Conservation (phyloP, 2,888 invertebrate species). For the Spilarctia lutea region DNA sequence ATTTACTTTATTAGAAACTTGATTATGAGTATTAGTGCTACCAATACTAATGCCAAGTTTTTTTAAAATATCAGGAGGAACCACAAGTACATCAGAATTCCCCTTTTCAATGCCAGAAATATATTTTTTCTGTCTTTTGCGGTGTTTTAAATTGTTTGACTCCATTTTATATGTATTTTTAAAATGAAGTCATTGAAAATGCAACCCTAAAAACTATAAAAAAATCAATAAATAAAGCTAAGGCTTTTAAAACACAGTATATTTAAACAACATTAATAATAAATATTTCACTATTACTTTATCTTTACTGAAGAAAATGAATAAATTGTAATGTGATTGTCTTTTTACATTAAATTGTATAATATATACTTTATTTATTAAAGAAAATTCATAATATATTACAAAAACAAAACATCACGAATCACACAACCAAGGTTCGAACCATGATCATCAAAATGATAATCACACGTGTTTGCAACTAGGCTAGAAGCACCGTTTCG, state of each 20-base stretch:
- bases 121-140: slow-evolving; percentile 47
- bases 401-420: slow-evolving; percentile 30
- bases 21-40: slow-evolving; percentile 31
- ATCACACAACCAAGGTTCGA: slow-evolving; percentile 58
- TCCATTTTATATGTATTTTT: slow-evolving; percentile 31
- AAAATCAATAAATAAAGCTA: not conserved
- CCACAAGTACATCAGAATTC: slow-evolving; percentile 71
- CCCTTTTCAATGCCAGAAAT: slow-evolving; percentile 45
- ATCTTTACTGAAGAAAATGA: not conserved
- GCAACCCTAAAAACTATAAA: slow-evolving; percentile 23
- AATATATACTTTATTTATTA: not conserved
- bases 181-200: slow-evolving; percentile 21
- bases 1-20: slow-evolving; percentile 14
- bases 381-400: slow-evolving; percentile 23
- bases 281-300: not conserved
- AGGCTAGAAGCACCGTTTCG: slow-evolving; percentile 46
- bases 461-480: slow-evolving; percentile 56
- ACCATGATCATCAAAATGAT: slow-evolving; percentile 57
- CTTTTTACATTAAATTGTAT: not conserved
- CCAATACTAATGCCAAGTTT: slow-evolving; percentile 77
- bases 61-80: slow-evolving; percentile 78
- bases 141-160: slow-evolving; percentile 46
- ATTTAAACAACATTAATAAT: not conserved
- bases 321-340: not conserved
- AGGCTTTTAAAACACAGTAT: not conserved